These are phyloP conservation scores for Caenorhabditis tropicalis DNA, from an alignment of 1,140 invertebrate species.

Conservation along the genomic window DNA sequence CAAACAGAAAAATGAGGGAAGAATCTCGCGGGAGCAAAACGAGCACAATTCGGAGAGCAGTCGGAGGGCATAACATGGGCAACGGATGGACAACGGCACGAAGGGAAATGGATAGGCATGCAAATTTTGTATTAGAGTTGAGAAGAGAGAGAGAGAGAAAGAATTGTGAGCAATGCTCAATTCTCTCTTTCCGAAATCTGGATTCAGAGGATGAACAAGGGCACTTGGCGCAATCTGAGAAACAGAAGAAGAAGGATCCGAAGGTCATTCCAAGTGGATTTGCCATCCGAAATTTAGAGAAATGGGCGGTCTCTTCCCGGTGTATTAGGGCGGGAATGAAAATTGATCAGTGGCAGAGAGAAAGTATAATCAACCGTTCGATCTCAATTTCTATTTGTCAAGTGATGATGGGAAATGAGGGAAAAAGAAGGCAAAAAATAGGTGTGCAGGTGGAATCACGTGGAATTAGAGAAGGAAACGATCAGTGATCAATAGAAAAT, in stretches of 20 bases:
- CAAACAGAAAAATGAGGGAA: not conserved
- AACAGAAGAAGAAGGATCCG: not conserved
- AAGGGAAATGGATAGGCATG: conserved; percentile 31
- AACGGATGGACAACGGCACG: not conserved
- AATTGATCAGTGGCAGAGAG: not conserved
- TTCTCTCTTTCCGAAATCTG: not conserved
- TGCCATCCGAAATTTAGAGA: not conserved
- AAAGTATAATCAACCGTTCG: conserved; percentile 33
- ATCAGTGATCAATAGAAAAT: not conserved
- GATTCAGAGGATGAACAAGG: conserved; percentile 38
- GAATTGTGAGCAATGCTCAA: not conserved
- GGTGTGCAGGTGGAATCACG: conserved; percentile 15
- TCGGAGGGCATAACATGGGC: conserved; percentile 1
- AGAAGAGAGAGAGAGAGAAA: not conserved
- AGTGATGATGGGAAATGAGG: not conserved
- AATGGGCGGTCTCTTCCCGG: not conserved
- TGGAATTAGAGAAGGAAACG: conserved; percentile 27
- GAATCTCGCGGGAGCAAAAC: not conserved
- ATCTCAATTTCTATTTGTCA: conserved; percentile 36
- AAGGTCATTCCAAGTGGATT: conserved; percentile 40
- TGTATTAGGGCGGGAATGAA: not conserved
- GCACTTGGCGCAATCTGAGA: conserved; percentile 20
- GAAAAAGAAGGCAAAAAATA: not conserved
- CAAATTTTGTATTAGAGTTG: conserved; percentile 2
- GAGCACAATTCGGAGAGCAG: not conserved